Evolutionary conservation across 2,113 vertebrate genomes (phyloP).

Genomic region (Nestor notabilis): DNA sequence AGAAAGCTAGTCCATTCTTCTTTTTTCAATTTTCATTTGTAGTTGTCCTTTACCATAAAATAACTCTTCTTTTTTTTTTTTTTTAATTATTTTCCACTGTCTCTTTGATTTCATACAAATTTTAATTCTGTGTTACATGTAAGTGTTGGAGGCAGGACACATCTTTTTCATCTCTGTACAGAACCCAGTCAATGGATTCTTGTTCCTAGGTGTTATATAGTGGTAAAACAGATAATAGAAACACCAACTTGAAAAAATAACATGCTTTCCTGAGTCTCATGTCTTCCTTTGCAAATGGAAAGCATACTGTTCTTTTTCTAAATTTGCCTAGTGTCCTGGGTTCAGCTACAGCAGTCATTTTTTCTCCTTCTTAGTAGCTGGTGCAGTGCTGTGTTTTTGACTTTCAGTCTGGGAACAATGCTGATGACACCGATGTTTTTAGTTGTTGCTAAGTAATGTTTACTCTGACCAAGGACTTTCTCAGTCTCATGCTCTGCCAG

Average conservation of each 20-base stretch:
- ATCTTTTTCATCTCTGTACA: neutral
- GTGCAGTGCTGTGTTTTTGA: too few species aligned
- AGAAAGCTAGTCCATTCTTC: neutral
- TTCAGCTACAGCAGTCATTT: too few species aligned
- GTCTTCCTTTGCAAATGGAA: neutral
- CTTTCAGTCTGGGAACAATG: too few species aligned
- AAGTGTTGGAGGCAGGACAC: neutral
- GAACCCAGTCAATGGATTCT: neutral
- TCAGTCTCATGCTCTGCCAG: too few species aligned
- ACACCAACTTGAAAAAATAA: neutral
- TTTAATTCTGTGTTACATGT: neutral
- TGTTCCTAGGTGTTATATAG: neutral
- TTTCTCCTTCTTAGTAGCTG: too few species aligned
- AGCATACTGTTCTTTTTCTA: neutral
- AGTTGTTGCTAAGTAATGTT: too few species aligned
- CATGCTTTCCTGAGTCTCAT: neutral
- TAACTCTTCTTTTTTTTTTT: neutral
- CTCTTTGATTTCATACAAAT: neutral
- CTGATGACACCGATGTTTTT: too few species aligned
- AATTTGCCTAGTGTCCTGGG: too few species aligned
- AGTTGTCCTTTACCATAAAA: neutral
- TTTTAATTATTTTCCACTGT: neutral
- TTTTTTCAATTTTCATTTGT: neutral
- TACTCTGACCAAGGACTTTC: too few species aligned
- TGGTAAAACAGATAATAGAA: neutral